Conservation (phyloP, 2,888 invertebrate species). For the Alviniconcha strummeri region DNA sequence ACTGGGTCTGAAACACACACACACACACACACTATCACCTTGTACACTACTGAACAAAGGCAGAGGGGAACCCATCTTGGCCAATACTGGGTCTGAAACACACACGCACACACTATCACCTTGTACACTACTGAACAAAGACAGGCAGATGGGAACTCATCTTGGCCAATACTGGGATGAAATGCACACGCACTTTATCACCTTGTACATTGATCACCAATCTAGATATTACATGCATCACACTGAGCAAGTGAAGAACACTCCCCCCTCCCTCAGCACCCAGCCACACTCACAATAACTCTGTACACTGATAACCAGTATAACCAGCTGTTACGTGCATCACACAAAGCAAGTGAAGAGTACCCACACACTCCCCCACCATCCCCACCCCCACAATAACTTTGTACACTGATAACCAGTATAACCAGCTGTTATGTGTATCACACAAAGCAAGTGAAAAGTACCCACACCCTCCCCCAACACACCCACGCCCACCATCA, state of each 20-base stretch:
- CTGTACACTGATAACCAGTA: neutral
- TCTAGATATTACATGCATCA: neutral
- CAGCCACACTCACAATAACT: neutral
- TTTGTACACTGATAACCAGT: neutral
- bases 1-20: slow-evolving; percentile 54
- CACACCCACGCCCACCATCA: neutral
- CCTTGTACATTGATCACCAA: no score
- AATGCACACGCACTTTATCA: neutral
- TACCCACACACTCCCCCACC: neutral
- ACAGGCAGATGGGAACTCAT: slow-evolving; percentile 69
- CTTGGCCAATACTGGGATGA: slow-evolving; percentile 60
- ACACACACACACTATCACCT: no score
- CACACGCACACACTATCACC: neutral
- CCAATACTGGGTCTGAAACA: neutral
- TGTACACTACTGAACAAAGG: no score
- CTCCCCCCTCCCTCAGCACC: neutral
- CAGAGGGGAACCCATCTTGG: slow-evolving; percentile 2
- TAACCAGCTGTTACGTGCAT: neutral
- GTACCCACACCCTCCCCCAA: neutral
- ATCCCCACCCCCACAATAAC: neutral
- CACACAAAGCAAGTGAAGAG: neutral
- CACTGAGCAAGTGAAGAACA: neutral
- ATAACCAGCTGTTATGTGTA: neutral
- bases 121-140: slow-evolving; percentile 69
- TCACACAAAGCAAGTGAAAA: neutral